A percentile compares a stretch with the other conserved stretches of the same genome.
phyloP scores from a whole-genome alignment of 2,113 vertebrate genomes.

The Chaetops frenatus region DNA sequence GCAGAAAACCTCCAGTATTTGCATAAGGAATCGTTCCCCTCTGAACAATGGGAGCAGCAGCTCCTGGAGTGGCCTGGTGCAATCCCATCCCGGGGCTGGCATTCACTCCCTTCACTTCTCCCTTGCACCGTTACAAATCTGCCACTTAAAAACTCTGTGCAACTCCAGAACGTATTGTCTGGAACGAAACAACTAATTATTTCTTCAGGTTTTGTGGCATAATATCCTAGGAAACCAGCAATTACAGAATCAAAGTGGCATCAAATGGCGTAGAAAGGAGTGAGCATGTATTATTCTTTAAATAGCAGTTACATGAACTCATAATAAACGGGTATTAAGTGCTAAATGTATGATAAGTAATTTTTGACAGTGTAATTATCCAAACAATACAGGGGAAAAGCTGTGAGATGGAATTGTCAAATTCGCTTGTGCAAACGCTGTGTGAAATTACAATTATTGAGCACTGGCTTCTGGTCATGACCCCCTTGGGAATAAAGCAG shows the following conservation, averaged over 20 bases:
- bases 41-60: not conserved
- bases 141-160: conserved; percentile 66
- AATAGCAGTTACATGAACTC: conserved; percentile 81
- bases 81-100: not conserved
- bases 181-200: conserved; percentile 79
- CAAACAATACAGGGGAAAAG: conserved; percentile 71
- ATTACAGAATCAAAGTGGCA: conserved; percentile 80
- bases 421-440: conserved; percentile 8
- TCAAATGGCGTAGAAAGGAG: conserved; percentile 68
- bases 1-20: not conserved
- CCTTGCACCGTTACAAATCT: conserved; percentile 60
- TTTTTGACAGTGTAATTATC: conserved; percentile 78
- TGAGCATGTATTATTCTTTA: conserved; percentile 76
- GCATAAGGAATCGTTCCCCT: not conserved
- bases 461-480: not conserved
- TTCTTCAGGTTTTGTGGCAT: conserved; percentile 80
- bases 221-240: conserved; percentile 81
- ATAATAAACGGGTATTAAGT: conserved; percentile 80
- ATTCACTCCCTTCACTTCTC: conserved; percentile 31
- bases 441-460: not conserved
- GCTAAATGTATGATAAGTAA: conserved; percentile 81
- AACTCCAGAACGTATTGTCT: conserved; percentile 75
- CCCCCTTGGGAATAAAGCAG: not conserved
- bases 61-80: not conserved
- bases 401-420: conserved; percentile 62